These are phyloP conservation scores for Ips nitidus DNA, from an alignment of 1,140 invertebrate species.

Conservation along the genomic window DNA sequence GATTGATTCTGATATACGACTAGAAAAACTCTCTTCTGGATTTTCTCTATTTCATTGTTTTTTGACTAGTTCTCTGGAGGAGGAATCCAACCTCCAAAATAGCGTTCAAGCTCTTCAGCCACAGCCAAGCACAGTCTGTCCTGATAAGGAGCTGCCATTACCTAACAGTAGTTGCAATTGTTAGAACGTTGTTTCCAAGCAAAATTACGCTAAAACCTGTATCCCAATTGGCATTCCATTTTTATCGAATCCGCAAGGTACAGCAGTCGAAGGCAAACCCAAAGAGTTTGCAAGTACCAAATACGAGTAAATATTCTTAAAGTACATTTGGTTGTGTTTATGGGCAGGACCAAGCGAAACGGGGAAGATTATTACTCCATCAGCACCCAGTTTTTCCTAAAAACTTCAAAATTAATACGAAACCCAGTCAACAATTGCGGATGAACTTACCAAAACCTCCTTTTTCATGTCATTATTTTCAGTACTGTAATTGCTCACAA, in stretches of 20 bases:
- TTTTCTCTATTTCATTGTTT: too few relatives aligned
- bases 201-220: conserved; percentile 55
- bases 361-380: conserved; percentile 82
- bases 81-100: conserved; percentile 83
- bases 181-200: not conserved
- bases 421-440: not conserved
- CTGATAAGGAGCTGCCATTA: conserved; percentile 66
- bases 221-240: conserved; percentile 80
- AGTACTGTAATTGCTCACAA: conserved; percentile 55
- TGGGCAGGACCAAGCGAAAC: conserved; percentile 62
- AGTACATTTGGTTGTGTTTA: conserved; percentile 37
- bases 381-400: conserved; percentile 62
- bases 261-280: conserved; percentile 80
- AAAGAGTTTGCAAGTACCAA: conserved; percentile 62
- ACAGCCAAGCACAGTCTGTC: conserved; percentile 81
- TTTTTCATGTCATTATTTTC: conserved; percentile 60
- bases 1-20: too few relatives aligned
- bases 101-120: conserved; percentile 78
- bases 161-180: conserved; percentile 45
- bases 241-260: conserved; percentile 72
- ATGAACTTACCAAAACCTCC: conserved; percentile 45
- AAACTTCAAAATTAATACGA: conserved; percentile 7
- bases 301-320: conserved; percentile 27
- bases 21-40: too few relatives aligned
- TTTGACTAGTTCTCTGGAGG: conserved; percentile 47